These are phyloP conservation scores for Ctenopoma multispine DNA, from an alignment of 2,797 vertebrate species.

Conservation along the genomic window DNA sequence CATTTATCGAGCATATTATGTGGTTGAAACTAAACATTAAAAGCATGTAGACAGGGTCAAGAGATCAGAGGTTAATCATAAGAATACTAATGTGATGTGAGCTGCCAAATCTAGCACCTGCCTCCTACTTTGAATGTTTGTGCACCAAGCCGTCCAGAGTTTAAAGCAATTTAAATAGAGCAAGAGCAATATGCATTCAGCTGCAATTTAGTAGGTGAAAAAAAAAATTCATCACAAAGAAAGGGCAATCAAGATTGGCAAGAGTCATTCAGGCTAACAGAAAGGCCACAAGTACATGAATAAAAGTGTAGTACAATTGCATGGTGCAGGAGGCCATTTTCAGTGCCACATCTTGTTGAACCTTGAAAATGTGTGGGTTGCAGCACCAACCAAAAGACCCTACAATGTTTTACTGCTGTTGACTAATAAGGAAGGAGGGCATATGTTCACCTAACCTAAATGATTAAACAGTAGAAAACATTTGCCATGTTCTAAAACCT, in stretches of 20 bases:
- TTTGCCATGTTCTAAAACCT: conserved; percentile 24
- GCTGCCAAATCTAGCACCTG: neutral
- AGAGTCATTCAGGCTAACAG: conserved; percentile 29
- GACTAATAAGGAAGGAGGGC: conserved; percentile 23
- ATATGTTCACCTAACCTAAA: conserved; percentile 19
- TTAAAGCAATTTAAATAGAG: conserved; percentile 21
- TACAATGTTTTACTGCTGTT: conserved; percentile 19
- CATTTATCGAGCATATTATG: neutral
- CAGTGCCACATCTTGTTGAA: conserved; percentile 51
- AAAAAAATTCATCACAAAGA: conserved; percentile 7
- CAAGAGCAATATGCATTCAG: conserved; percentile 15
- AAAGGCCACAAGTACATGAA: conserved; percentile 46
- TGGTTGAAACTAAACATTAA: neutral
- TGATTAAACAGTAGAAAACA: conserved; percentile 1
- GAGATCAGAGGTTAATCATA: conserved; percentile 18
- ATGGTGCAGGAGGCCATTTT: conserved; percentile 20
- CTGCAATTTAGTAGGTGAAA: conserved; percentile 32
- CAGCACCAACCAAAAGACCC: conserved; percentile 11
- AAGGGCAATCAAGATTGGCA: conserved; percentile 48
- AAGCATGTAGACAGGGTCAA: neutral
- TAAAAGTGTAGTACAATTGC: conserved; percentile 30
- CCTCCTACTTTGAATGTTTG: conserved; percentile 5
- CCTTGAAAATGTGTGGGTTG: conserved; percentile 50
- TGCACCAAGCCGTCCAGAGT: neutral
- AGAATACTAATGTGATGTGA: neutral